Evolutionary conservation across 1,140 invertebrate species (phyloP), one percentile per base, ranked within the genome.

Genomic region (Archegozetes longisetosus): DNA sequence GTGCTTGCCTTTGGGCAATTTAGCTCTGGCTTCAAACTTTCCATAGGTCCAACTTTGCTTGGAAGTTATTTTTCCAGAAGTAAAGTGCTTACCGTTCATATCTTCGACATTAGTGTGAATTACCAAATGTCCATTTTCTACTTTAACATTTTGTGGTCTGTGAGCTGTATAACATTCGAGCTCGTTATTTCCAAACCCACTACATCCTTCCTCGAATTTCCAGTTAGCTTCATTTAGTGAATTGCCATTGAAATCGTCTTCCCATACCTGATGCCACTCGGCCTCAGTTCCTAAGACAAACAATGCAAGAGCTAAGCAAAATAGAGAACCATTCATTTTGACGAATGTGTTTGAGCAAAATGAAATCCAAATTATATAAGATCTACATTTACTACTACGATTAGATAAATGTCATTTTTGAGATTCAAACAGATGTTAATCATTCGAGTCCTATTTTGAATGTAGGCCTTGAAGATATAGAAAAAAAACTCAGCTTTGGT

Each of bases 261-360:
- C n/a, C 63, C 63, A 64, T 27, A 64, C 28, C 6, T 60, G 28
- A 28, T 55, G 14, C 29, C 61, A 63, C 20, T 59, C 58, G 28
- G 26, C 54, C n/a, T 32, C 46, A 28, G 52, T 17, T n/a, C 2
- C 14, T 3, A n/a, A n/a, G 23, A 28, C 52, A 13, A 53, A 17
- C 17, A 53, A 2, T 17, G 12, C 52, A 2, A 48, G 22, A 14
- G 17, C 17, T n/a, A 48, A 9, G 46, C 17, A 48, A 9, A n/a
- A 48, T 14, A 48, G 32, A 46, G 17, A 46, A 46, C 6, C 12
- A 14, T n/a, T 48, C 22, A n/a, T 9, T n/a, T 22, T 2, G 17
- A 46, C 32, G 32, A 9, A 48, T 48, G 46, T 48, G 2, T n/a
- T 12, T 1, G 2, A n/a, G 17, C 22, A 17, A 46, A n/a, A 48